These are phyloP conservation scores for Neosalanx taihuensis DNA, from an alignment of 2,797 vertebrate species.

Conservation along the genomic window DNA sequence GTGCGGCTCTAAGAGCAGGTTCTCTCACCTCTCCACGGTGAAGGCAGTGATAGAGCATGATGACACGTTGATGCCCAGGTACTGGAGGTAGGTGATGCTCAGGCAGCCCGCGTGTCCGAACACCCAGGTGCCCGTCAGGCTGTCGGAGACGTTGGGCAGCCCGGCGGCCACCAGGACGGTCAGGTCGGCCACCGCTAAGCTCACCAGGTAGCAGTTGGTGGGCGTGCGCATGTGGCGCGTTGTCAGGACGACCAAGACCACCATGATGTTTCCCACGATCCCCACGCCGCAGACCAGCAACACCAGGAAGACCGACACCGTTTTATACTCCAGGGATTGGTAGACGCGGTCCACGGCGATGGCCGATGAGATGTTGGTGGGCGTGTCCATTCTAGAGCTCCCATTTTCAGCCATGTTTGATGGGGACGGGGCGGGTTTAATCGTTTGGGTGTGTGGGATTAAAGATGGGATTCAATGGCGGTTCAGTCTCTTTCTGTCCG, in stretches of 20 bases:
- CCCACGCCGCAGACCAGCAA: slow-evolving; percentile 75
- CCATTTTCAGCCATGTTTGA: slow-evolving; percentile 65
- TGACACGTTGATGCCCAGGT: slow-evolving; percentile 82
- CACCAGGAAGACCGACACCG: slow-evolving; percentile 78
- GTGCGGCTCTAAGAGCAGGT: neutral
- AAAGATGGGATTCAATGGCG: no score
- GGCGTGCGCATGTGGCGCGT: slow-evolving; percentile 78
- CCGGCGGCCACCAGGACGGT: slow-evolving; percentile 78
- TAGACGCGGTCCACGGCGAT: slow-evolving; percentile 43
- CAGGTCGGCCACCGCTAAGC: slow-evolving; percentile 79
- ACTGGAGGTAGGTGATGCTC: slow-evolving; percentile 82
- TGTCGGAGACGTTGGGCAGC: slow-evolving; percentile 78
- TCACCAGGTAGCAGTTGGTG: slow-evolving; percentile 83
- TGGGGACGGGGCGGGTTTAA: neutral
- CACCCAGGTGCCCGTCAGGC: slow-evolving; percentile 76
- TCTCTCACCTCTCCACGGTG: slow-evolving; percentile 77
- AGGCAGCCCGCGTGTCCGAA: slow-evolving; percentile 76
- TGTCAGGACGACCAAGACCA: slow-evolving; percentile 80
- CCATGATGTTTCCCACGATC: slow-evolving; percentile 81
- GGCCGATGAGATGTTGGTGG: slow-evolving; percentile 73
- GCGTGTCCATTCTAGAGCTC: slow-evolving; percentile 68
- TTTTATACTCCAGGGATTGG: slow-evolving; percentile 73
- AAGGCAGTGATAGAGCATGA: slow-evolving; percentile 84
- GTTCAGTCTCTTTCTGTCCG: neutral
- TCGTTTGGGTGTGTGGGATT: slow-evolving; percentile 1